These are phyloP conservation scores for Aphaenogaster ashmeadi DNA, from an alignment of 1,140 invertebrate species.

Conservation along the genomic window DNA sequence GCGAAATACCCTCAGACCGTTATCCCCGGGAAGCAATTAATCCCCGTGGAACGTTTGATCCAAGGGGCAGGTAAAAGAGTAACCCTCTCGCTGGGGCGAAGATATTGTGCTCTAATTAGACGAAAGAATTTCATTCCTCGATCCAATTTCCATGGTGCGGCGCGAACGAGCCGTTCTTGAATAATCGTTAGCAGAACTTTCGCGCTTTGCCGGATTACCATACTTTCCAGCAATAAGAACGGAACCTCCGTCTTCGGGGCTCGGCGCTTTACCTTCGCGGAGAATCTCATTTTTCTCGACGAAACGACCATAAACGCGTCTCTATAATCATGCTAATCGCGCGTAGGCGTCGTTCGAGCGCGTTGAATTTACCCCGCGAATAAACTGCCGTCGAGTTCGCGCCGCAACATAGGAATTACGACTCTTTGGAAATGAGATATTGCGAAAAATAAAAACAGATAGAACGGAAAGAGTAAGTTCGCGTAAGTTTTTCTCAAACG, in stretches of 20 bases:
- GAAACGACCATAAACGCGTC: slow-evolving; percentile 70
- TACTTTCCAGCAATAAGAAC: slow-evolving; percentile 68
- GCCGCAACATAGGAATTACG: background rate
- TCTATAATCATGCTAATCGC: slow-evolving; percentile 71
- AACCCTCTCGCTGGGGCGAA: slow-evolving; percentile 37
- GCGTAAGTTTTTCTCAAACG: background rate
- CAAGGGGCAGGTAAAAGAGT: slow-evolving; percentile 40
- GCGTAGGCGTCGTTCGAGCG: slow-evolving; percentile 28
- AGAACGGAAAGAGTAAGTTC: background rate
- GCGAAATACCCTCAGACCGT: slow-evolving; percentile 48
- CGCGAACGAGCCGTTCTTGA: slow-evolving; percentile 49
- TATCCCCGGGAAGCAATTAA: slow-evolving; percentile 66
- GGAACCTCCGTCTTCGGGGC: slow-evolving; percentile 24
- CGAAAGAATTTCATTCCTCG: slow-evolving; percentile 71
- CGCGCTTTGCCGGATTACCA: slow-evolving; percentile 74
- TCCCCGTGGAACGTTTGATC: slow-evolving; percentile 67
- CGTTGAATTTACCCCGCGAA: slow-evolving; percentile 8
- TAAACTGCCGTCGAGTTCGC: slow-evolving; percentile 17
- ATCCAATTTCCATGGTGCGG: slow-evolving; percentile 70
- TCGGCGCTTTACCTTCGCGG: slow-evolving; percentile 37
- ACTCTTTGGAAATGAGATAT: background rate
- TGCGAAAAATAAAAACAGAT: background rate
- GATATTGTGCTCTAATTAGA: slow-evolving; percentile 71
- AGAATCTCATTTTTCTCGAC: slow-evolving; percentile 68
- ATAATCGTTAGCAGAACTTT: slow-evolving; percentile 75